Percentiles rank a stretch among this genome's conserved stretches.
phyloP scores from a whole-genome alignment of 1,140 invertebrate genomes.

The Schlechtendalia chinensis region DNA sequence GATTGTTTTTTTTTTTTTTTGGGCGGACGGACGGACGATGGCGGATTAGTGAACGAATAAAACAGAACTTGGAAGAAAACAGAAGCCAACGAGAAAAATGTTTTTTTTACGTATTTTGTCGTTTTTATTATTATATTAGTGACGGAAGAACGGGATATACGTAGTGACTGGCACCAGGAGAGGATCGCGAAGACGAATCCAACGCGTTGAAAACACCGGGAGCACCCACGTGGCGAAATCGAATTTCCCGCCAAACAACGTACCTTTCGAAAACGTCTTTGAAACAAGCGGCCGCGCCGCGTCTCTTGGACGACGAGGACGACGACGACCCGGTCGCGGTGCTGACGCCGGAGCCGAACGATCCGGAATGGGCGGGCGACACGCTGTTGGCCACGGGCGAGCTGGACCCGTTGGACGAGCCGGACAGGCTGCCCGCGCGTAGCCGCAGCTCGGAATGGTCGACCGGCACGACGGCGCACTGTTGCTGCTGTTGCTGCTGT shows the following conservation, averaged over 20 bases:
- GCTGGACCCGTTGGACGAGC: conserved; percentile 57
- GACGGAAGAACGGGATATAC: too few species aligned
- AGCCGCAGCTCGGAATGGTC: conserved; percentile 55
- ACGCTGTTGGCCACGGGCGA: conserved; percentile 67
- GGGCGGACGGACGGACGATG: too few species aligned
- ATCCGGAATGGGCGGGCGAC: conserved; percentile 68
- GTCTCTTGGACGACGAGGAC: conserved; percentile 56
- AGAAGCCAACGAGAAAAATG: too few species aligned
- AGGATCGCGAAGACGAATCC: too few species aligned
- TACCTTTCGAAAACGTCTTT: conserved; percentile 80
- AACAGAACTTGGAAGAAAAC: too few species aligned
- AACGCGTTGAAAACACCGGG: too few species aligned
- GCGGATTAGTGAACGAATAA: too few species aligned
- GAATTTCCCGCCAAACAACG: conserved; percentile 13
- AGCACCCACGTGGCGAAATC: conserved; percentile 12
- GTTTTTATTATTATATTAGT: too few species aligned
- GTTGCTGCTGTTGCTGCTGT: conserved; percentile 58
- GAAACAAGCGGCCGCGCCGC: conserved; percentile 55
- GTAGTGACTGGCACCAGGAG: too few species aligned
- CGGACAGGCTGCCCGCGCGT: conserved; percentile 66
- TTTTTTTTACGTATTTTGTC: too few species aligned
- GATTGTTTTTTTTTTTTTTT: too few species aligned
- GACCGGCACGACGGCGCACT: conserved; percentile 61
- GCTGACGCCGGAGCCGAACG: conserved; percentile 60
- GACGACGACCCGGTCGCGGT: conserved; percentile 66